Evolutionary conservation across 2,113 vertebrate genomes (phyloP).

Genomic region (Podiceps cristatus): DNA sequence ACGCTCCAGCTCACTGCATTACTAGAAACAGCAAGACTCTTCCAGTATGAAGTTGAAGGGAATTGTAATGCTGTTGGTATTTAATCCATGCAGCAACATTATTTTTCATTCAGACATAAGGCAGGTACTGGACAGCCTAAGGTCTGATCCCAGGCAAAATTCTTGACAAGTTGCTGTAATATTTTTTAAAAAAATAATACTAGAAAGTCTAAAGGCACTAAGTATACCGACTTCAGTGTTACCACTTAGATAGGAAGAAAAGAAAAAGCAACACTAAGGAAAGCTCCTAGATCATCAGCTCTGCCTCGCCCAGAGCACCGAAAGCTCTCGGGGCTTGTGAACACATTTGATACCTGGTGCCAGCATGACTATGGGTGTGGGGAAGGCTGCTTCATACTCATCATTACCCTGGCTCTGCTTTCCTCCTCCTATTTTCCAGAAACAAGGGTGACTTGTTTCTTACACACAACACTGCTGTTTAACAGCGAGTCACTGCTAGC

Average conservation of each 20-base stretch:
- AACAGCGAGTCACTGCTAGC: not conserved
- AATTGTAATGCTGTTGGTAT: not conserved
- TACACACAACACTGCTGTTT: not conserved
- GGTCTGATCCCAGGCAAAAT: not conserved
- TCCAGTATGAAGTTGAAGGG: not conserved
- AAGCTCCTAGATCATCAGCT: not conserved
- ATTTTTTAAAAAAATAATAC: not conserved
- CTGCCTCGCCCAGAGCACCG: not conserved
- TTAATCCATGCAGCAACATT: not conserved
- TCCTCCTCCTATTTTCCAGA: not conserved
- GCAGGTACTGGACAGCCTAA: not conserved
- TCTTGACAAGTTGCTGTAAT: not conserved
- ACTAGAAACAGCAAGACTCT: not conserved
- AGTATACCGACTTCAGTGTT: not conserved
- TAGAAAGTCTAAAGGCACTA: not conserved
- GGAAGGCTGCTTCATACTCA: not conserved
- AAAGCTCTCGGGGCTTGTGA: not conserved
- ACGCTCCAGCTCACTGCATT: not conserved
- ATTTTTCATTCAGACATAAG: not conserved
- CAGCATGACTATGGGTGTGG: not conserved
- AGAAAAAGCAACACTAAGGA: not conserved
- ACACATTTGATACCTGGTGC: not conserved
- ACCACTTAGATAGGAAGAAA: not conserved
- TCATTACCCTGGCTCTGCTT: not conserved
- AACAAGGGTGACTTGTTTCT: not conserved